Evolutionary conservation across 2,888 invertebrate genomes (phyloP).

Genomic region (Calliscelio sp.): DNA sequence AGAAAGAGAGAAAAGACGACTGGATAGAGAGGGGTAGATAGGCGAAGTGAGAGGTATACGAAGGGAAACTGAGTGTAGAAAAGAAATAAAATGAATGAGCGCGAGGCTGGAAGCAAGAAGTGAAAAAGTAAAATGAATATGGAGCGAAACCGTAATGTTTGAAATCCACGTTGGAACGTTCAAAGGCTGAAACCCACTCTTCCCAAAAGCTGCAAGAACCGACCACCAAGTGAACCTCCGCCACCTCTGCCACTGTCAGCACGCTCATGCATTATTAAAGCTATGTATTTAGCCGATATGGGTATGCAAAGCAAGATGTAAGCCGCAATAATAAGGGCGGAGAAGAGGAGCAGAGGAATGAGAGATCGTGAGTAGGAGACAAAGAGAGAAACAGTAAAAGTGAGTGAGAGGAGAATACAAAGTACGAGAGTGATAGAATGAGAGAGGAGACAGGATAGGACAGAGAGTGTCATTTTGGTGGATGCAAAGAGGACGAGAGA

Average conservation of each 20-base stretch:
- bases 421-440: constrained; percentile 18
- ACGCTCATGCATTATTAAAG: constrained; percentile 84
- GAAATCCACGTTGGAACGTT: constrained; percentile 68
- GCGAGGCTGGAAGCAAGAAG: constrained; percentile 57
- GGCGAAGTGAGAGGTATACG: constrained; percentile 52
- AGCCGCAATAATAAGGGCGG: constrained; percentile 83
- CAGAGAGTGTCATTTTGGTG: constrained; percentile 53
- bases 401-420: not conserved
- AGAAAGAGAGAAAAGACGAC: constrained; percentile 30
- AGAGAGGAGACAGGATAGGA: constrained; percentile 74
- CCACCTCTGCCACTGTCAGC: constrained; percentile 86
- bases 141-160: constrained; percentile 65
- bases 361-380: constrained; percentile 68
- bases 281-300: constrained; percentile 83
- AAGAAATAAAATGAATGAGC: constrained; percentile 64
- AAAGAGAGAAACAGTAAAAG: constrained; percentile 6
- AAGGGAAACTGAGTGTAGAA: constrained; percentile 64
- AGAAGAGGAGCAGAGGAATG: constrained; percentile 74
- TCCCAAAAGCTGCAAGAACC: constrained; percentile 77
- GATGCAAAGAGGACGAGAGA: constrained; percentile 70
- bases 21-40: constrained; percentile 35
- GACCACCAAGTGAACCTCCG: constrained; percentile 83
- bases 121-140: constrained; percentile 74
- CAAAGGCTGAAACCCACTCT: constrained; percentile 69
- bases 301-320: constrained; percentile 84